Percentiles rank a stretch among this genome's conserved stretches.
Conservation (phyloP, 2,888 invertebrate genomes). For the Darwinula stevensoni region DNA sequence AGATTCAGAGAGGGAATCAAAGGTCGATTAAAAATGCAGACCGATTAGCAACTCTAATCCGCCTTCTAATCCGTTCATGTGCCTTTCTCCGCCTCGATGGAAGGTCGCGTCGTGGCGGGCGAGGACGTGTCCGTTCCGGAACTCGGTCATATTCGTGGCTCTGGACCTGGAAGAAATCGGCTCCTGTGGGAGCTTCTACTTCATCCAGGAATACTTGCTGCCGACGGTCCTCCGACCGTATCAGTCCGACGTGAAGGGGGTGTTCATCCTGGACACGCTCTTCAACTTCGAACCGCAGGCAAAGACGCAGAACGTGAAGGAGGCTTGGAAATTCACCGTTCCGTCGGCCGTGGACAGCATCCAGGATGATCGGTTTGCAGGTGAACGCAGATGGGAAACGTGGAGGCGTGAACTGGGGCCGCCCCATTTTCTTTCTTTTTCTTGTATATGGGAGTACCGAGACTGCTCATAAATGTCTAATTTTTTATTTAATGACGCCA, state of each 20-base stretch:
- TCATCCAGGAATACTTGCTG: constrained; percentile 14
- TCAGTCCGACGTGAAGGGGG: constrained; percentile 12
- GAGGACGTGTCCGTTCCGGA: constrained; percentile 11
- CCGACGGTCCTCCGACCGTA: constrained; percentile 9
- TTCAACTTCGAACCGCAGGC: constrained; percentile 15
- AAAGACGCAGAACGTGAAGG: constrained; percentile 13
- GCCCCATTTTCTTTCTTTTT: no score
- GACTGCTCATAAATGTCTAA: no score
- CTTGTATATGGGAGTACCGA: no score
- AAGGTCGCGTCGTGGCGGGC: no score
- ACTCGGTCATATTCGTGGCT: constrained; percentile 15
- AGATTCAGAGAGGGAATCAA: no score
- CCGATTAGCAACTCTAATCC: no score
- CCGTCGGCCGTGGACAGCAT: constrained; percentile 10
- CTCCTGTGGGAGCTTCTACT: constrained; percentile 13
- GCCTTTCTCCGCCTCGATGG: no score
- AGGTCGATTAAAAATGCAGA: no score
- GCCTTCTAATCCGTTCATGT: no score
- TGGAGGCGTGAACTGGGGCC: no score
- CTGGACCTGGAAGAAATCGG: constrained; percentile 17
- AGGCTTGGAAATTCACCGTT: constrained; percentile 11
- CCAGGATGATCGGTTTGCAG: constrained; percentile 3
- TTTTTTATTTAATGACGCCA: no score
- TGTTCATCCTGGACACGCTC: constrained; percentile 15
- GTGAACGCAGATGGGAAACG: no score